phyloP scores from a whole-genome alignment of 2,888 invertebrate species.

The Cacoxenus indagator region DNA sequence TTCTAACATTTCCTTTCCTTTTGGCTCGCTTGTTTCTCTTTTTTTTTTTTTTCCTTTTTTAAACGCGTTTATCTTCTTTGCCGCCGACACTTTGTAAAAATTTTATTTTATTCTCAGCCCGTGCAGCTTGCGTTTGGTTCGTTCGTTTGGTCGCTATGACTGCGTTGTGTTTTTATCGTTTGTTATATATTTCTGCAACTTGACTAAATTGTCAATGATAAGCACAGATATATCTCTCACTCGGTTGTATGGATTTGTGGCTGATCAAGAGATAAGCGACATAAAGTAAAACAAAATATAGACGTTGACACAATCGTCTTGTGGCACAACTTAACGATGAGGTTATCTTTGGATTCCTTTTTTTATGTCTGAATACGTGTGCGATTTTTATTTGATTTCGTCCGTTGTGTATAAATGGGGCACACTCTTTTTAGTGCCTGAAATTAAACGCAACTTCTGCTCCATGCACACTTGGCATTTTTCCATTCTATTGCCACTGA shows the following conservation, averaged over 20 bases:
- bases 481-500: not conserved
- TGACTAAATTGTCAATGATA: constrained; percentile 55
- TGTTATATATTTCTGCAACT: constrained; percentile 19
- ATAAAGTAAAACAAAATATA: not conserved
- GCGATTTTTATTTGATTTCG: constrained; percentile 5
- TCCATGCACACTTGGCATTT: not conserved
- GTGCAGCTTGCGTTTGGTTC: constrained; percentile 15
- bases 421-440: not conserved
- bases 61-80: constrained; percentile 40
- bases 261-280: constrained; percentile 7
- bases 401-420: not conserved
- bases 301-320: constrained; percentile 1
- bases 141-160: not conserved
- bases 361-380: not conserved
- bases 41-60: not conserved
- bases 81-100: constrained; percentile 50
- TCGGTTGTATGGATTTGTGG: constrained; percentile 16
- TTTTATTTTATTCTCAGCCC: constrained; percentile 54
- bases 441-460: not conserved
- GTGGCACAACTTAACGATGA: not conserved
- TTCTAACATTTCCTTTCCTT: constrained; percentile 45
- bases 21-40: constrained; percentile 3
- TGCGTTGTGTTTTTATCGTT: constrained; percentile 1
- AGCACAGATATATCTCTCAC: constrained; percentile 30
- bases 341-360: not conserved